Conservation (phyloP, 1,140 invertebrate species). For the Diprion similis region DNA sequence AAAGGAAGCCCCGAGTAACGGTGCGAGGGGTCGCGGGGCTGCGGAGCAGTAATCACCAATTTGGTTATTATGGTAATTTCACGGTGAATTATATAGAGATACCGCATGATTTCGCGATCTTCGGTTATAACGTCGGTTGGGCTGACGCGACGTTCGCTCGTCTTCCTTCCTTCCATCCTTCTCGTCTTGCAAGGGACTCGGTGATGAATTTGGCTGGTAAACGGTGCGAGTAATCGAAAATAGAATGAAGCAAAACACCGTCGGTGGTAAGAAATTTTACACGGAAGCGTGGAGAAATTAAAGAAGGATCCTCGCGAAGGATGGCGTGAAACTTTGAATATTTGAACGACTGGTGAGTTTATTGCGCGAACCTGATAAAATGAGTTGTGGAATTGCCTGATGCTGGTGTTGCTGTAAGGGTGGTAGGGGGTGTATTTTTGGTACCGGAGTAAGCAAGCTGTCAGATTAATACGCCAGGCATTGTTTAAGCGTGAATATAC, state of each 20-base stretch:
- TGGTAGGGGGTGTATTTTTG: too few relatives aligned
- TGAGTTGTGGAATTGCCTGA: too few relatives aligned
- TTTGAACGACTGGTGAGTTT: too few relatives aligned
- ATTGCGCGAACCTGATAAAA: too few relatives aligned
- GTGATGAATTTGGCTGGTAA: too few relatives aligned
- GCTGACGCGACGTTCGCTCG: not conserved
- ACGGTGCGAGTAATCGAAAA: too few relatives aligned
- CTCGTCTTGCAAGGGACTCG: not conserved
- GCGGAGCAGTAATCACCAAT: slow-evolving; percentile 42
- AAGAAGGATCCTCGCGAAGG: not conserved
- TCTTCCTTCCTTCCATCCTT: not conserved
- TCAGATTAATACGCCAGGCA: too few relatives aligned
- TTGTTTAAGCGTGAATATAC: too few relatives aligned
- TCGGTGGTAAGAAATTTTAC: not conserved
- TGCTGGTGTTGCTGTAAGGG: too few relatives aligned
- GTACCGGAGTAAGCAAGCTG: too few relatives aligned
- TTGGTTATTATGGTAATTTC: slow-evolving; percentile 42
- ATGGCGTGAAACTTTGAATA: slow-evolving; percentile 14
- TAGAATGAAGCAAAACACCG: too few relatives aligned
- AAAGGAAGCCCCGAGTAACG: not conserved
- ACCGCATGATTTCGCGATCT: slow-evolving; percentile 14
- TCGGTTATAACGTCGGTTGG: not conserved
- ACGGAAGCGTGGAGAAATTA: not conserved
- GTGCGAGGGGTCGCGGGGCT: slow-evolving; percentile 22
- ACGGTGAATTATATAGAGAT: slow-evolving; percentile 26